Evolutionary conservation across 1,140 invertebrate species (phyloP), one percentile per base, ranked within the genome.

Genomic region (Rhopalosiphum maidis): DNA sequence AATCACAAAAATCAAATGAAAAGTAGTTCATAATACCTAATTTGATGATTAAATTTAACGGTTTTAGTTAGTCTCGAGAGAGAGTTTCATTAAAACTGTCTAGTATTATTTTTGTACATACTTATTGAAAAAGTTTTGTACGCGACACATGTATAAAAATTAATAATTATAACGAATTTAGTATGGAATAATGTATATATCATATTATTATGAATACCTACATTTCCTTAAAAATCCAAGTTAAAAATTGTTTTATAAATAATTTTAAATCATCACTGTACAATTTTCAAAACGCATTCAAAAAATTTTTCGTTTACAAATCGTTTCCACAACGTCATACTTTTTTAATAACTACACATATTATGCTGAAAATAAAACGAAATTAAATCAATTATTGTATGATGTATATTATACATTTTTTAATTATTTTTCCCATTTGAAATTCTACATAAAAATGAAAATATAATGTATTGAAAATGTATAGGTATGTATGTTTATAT

Each of bases 141-240:
- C 48, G 0, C 7, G n/a, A 18, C 15, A n/a, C n/a, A n/a, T n/a
- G 30, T 77, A 6, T 77, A 77, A 77, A 77, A 77, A 68, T 46
- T 0, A 68, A 68, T 30, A n/a, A 18, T n/a, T n/a, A 18, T 4
- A 18, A n/a, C 0, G n/a, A 18, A n/a, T n/a, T 5, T n/a, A n/a
- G 30, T n/a, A 1, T 18, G 15, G 15, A 51, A 51, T n/a, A 8
- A n/a, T 77, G 0, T n/a, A 15, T n/a, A n/a, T n/a, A n/a, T 1
- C 4, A 0, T 68, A 9, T 60, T 60, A 25, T 60, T 60, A n/a
- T 0, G 1, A n/a, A 77, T 18, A 77, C 60, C 11, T n/a, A 18
- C 4, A 77, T 77, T 77, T 77, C 2, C 1, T n/a, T n/a, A 68
- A 11, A 68, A 30, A 11, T n/a, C 4, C 0, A 30, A 68, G 30